Evolutionary conservation across 1,140 invertebrate species (phyloP), one percentile per base, ranked within the genome.

Genomic region (Drosophila bocqueti): DNA sequence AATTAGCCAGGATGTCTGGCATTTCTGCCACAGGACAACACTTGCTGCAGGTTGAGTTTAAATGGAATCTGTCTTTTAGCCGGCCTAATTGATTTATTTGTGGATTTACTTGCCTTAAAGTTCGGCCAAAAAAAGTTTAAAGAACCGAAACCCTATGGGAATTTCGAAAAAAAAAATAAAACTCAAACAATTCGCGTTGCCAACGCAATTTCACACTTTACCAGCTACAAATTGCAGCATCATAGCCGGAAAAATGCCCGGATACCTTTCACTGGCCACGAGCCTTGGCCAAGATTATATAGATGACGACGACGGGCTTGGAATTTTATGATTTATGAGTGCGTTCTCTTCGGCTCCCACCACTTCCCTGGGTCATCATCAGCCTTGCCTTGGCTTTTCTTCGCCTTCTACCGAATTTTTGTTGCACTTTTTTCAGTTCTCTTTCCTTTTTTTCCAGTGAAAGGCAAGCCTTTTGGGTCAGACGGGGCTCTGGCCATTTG

Each of bases 141-240:
- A 58, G 43, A 29, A 36, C 15, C 36, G 1, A 49, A 40, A 16
- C 1, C 8, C 43, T 29, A 29, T 2, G 5, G 61, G 26, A 54
- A 63, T 21, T 49, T 24, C 31, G 29, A 29, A 24, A n/a, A 26
- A 26, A 58, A 29, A 40, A 59, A 24, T 7, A 66, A 45, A 45
- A 9, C n/a, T 16, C 31, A 71, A 87, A 83, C 84, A 81, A 89
- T 81, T 81, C 84, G 68, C 69, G 63, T 72, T 71, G 68, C 77
- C 73, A 89, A 89, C 84, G 81, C 84, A 89, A 89, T 89, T 89
- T 89, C 85, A 89, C 84, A 89, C 84, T 89, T 89, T 89, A 84
- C 78, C 84, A 89, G 85, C 81, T 90, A 84, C 85, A 89, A 89
- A 89, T 84, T 89, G 85, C 84, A 84, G 76, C 84, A 89, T 89